Evolutionary conservation across 2,797 vertebrate species (phyloP).

Genomic region (Simalia tracyae): DNA sequence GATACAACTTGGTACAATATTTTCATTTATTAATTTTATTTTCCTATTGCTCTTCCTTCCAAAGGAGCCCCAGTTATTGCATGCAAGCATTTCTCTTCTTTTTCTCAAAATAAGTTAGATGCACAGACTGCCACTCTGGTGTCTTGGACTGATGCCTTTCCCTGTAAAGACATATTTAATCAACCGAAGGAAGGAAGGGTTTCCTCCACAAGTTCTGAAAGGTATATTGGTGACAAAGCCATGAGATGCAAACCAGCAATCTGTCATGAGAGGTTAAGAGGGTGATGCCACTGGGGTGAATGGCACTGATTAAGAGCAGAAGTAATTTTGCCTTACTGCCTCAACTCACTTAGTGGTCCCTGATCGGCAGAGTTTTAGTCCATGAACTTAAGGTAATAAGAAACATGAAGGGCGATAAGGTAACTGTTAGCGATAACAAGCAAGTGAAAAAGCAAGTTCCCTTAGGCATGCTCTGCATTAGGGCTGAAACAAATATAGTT

Average conservation of each 20-base stretch:
- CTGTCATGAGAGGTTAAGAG: background rate
- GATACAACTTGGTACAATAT: background rate
- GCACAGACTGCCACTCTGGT: background rate
- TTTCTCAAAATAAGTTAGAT: background rate
- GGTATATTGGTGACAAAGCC: background rate
- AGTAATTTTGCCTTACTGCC: background rate
- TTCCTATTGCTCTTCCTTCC: background rate
- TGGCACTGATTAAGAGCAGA: background rate
- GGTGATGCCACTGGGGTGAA: background rate
- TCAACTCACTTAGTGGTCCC: background rate
- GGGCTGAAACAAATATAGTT: background rate
- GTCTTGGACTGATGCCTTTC: background rate
- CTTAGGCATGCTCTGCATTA: background rate
- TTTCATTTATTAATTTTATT: background rate
- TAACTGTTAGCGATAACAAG: constrained; percentile 62
- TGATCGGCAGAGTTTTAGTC: too few species aligned
- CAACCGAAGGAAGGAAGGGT: background rate
- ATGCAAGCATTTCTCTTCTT: background rate
- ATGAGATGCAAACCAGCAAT: background rate
- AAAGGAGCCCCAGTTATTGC: background rate
- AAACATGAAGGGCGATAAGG: constrained; percentile 67
- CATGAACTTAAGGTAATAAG: constrained; percentile 50
- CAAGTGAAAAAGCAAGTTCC: background rate
- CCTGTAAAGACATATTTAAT: background rate
- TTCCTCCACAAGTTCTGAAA: background rate